Evolutionary conservation across 2,888 invertebrate species (phyloP), one percentile per base, ranked within the genome.

Genomic region (Antheraea assamensis): DNA sequence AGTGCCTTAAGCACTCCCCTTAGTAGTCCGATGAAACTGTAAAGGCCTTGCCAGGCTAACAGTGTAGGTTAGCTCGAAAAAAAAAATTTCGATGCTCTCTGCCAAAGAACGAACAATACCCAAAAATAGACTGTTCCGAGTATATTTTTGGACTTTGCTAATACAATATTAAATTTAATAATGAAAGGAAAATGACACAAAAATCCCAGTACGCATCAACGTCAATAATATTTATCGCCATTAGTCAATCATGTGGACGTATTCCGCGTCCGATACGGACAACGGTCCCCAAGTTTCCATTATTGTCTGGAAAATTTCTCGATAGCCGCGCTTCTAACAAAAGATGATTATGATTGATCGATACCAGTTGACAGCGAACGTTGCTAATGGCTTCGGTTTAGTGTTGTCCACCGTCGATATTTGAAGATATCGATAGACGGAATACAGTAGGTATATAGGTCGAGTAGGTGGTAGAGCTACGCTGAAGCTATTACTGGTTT

Each of bases 301-400:
- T 74, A 74, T 74, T 72, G 71, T 55, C 74, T 72, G 74, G 74
- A 74, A 71, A 72, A 71, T 72, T 74, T 71, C 74, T 68, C 74
- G 72, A 71, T 72, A 74, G 74, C 72, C 74, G 75, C 71, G 75
- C 73, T 75, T 75, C 81, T 71, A 80, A 84, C 86, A 85, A 85
- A 81, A 80, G 83, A 77, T 82, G 82, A 87, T 87, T 83, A 86
- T 87, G 86, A 87, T 87, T 86, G 86, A 85, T 85, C 78, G 81
- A 81, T 80, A 82, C 80, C 77, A 79, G 82, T 80, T 82, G 82
- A 84, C 70, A 76, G 76, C 71, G 72, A 70, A 71, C 70, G 71
- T 52, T 71, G 75, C 76, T 78, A 78, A 77, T 78, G 78, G 78
- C 75, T 31, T 64, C 55, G 49, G 61, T 52, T 70, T 74, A 78